Conservation (phyloP, 2,797 vertebrate genomes). For the Sebastes nivosus region DNA sequence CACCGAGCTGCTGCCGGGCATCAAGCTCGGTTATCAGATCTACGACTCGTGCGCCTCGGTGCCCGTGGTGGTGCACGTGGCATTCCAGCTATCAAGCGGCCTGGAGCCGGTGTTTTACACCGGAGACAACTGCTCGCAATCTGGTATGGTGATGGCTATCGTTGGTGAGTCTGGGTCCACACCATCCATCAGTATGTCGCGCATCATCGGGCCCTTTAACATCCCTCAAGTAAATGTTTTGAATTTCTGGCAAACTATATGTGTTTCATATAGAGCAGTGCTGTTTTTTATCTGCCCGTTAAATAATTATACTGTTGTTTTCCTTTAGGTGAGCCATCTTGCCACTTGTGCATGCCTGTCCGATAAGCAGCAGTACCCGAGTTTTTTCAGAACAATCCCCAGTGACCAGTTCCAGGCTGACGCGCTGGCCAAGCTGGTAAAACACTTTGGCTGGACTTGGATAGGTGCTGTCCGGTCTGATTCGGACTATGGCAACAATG, state of each 20-base stretch:
- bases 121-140: conserved; percentile 23
- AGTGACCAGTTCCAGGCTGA: conserved; percentile 79
- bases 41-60: conserved; percentile 68
- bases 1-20: conserved; percentile 57
- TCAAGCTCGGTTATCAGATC: conserved; percentile 69
- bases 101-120: conserved; percentile 37
- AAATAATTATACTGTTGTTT: background rate
- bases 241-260: background rate
- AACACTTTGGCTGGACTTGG: conserved; percentile 82
- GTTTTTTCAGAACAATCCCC: conserved; percentile 81
- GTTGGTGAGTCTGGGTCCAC: conserved; percentile 77
- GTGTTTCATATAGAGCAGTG: background rate
- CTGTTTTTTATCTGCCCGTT: too few species aligned
- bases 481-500: conserved; percentile 80
- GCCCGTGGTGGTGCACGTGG: conserved; percentile 42
- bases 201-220: conserved; percentile 61
- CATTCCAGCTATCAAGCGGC: conserved; percentile 63
- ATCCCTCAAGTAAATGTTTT: conserved; percentile 69
- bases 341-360: conserved; percentile 81
- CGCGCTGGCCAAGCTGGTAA: conserved; percentile 74
- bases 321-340: conserved; percentile 76
- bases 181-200: conserved; percentile 73
- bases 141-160: conserved; percentile 48
- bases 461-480: conserved; percentile 78
- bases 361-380: conserved; percentile 76